Percentiles rank a stretch among this genome's conserved stretches.
Conservation (phyloP, 2,113 vertebrate species). For the Odontesthes bonariensis region DNA sequence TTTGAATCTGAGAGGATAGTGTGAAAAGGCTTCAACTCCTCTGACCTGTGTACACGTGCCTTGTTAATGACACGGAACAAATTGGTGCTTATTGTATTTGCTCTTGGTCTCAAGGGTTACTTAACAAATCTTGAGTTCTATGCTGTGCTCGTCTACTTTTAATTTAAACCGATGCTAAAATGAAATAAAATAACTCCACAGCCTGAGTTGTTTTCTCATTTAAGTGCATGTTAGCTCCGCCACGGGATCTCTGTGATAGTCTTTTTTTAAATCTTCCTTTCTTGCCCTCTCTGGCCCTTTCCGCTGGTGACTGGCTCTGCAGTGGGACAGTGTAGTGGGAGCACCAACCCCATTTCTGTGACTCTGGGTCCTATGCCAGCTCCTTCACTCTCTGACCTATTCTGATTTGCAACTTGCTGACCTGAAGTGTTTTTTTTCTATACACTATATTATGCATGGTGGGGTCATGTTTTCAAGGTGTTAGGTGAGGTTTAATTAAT, state of each 20-base stretch:
- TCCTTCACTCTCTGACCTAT: constrained; percentile 52
- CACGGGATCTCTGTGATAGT: too few species aligned
- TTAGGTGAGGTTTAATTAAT: constrained; percentile 9
- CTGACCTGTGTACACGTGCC: neutral
- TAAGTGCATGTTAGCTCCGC: too few species aligned
- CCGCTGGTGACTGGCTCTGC: constrained; percentile 48
- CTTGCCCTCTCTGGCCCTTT: constrained; percentile 10
- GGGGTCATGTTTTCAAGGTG: constrained; percentile 32
- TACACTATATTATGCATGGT: constrained; percentile 10
- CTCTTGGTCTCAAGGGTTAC: neutral
- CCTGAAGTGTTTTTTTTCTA: constrained; percentile 42
- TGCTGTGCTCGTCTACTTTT: neutral
- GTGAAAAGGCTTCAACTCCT: neutral
- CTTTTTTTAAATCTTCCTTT: too few species aligned
- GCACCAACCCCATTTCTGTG: constrained; percentile 54
- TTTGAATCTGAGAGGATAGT: neutral
- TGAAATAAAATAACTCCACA: too few species aligned
- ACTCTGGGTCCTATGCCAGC: constrained; percentile 63
- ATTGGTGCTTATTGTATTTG: neutral
- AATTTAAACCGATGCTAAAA: neutral
- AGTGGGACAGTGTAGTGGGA: constrained; percentile 49
- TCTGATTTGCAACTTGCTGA: constrained; percentile 72
- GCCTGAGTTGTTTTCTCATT: too few species aligned
- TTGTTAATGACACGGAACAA: neutral
- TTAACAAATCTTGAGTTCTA: too few species aligned